Conservation (phyloP, 2,797 vertebrate species). For the Coccyzus lansbergi region DNA sequence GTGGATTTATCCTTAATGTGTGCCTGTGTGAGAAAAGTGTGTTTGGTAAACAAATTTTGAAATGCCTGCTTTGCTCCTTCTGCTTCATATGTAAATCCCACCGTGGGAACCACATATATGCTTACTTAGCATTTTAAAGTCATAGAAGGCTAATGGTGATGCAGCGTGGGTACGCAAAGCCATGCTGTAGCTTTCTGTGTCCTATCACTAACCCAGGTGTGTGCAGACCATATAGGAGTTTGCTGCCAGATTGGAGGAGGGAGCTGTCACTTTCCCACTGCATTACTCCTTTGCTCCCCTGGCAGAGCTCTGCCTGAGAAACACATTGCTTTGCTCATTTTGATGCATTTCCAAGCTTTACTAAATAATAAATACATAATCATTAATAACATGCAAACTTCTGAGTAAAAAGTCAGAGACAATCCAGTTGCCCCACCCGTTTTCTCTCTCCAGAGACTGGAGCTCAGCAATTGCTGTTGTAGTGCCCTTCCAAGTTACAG, state of each 20-base stretch:
- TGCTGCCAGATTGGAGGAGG: background rate
- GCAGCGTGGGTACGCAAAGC: background rate
- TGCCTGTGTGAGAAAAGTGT: background rate
- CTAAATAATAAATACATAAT: background rate
- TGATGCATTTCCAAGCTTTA: background rate
- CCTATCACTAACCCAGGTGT: accelerated
- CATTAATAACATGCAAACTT: background rate
- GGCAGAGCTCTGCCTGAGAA: background rate
- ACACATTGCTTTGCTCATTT: background rate
- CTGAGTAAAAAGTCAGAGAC: background rate
- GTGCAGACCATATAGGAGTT: background rate
- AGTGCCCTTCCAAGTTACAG: background rate
- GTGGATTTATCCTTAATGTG: background rate
- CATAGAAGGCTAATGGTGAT: background rate
- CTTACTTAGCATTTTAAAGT: background rate
- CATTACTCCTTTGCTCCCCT: background rate
- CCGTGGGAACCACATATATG: background rate
- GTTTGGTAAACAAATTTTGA: background rate
- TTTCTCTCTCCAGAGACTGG: background rate
- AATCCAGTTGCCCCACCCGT: background rate
- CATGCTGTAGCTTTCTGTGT: background rate
- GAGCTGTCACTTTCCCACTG: background rate
- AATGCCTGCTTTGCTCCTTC: background rate
- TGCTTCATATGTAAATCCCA: constrained; percentile 3
- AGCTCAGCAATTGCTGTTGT: background rate